Base-by-base conservation (phyloP, 2,888 invertebrate genomes). In the Macrosiphum euphorbiae region DNA sequence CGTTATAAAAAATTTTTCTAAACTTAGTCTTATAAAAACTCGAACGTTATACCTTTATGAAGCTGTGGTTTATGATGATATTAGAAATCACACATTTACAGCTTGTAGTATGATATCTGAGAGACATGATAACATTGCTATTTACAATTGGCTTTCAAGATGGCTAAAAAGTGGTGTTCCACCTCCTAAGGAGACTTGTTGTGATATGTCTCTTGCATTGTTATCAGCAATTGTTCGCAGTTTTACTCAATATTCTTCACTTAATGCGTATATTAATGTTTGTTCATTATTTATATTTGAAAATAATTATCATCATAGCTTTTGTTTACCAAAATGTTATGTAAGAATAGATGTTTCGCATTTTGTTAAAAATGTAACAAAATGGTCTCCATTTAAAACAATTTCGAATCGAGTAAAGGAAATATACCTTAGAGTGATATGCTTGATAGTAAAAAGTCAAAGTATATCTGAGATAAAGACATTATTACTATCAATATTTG, bases 251-350 rank as follows among this genome's bases (percentile, higher is more conserved):
- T 89, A 89, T 5, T 24, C 58, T 11, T 89, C 58, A 26, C 58
- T 44, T 8, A 28, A 28, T 58, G 58, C 4, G 16, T 58, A 89
- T 89, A 61, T 89, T 58, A 58, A 11, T 58, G 5, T 89, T 16
- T 44, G 58, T 16, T 89, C 88, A 41, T 58, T 26, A 58, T 13
- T 89, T 4, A 28, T 55, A 0, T 5, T 41, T 4, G 13, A 89
- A 58, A 89, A 58, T 13, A 13, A 44, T 13, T 26, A 5, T 44
- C 0, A 3, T 44, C 58, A 41, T 44, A 44, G 44, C 28, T 89
- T 89, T 58, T 89, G 58, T 28, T 58, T 89, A 16, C 44, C 88
- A 26, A 58, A 41, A 58, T 89, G 88, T 16, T 89, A 16, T 89
- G 13, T 89, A 28, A 0, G 88, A 35, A 89, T 55, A 1, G 58